Percentiles rank a stretch among this genome's conserved stretches.
phyloP scores from a whole-genome alignment of 1,140 invertebrate genomes.

The Hypothenemus hampei region DNA sequence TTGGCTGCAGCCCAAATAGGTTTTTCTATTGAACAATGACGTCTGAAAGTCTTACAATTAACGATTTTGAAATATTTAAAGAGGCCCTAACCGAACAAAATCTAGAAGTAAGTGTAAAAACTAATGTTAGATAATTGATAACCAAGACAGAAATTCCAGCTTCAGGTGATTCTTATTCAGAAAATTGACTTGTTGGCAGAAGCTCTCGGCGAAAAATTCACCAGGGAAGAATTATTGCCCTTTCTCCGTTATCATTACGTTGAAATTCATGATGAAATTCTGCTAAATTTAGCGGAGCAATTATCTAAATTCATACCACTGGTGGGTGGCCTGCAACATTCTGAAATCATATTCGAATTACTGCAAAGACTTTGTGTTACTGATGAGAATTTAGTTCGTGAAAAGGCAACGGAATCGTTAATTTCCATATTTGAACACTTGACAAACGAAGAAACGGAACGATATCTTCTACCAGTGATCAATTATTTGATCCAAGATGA shows the following conservation, averaged over 20 bases:
- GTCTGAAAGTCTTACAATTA: too few relatives aligned
- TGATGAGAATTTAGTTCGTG: constrained; percentile 36
- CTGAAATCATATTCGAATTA: constrained; percentile 31
- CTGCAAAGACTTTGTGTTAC: constrained; percentile 31
- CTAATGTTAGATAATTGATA: not conserved
- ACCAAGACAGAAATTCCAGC: constrained; percentile 26
- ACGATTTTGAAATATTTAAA: constrained; percentile 29
- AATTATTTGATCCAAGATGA: constrained; percentile 29
- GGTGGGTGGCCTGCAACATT: constrained; percentile 36
- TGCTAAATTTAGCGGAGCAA: constrained; percentile 33
- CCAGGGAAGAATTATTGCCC: constrained; percentile 34
- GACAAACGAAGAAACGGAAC: constrained; percentile 28
- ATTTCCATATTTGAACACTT: constrained; percentile 27
- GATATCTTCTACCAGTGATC: constrained; percentile 28
- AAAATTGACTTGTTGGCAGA: constrained; percentile 32
- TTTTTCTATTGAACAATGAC: too few relatives aligned
- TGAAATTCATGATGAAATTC: constrained; percentile 34
- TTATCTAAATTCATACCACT: constrained; percentile 35
- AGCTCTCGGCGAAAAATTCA: constrained; percentile 30
- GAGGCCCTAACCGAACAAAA: constrained; percentile 32
- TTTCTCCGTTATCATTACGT: constrained; percentile 29
- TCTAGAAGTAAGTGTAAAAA: constrained; percentile 25
- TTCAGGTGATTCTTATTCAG: constrained; percentile 33
- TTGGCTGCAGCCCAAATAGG: too few relatives aligned
- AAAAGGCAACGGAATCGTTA: constrained; percentile 33